phyloP scores from a whole-genome alignment of 2,797 vertebrate genomes.

The Clarias platycephalus region DNA sequence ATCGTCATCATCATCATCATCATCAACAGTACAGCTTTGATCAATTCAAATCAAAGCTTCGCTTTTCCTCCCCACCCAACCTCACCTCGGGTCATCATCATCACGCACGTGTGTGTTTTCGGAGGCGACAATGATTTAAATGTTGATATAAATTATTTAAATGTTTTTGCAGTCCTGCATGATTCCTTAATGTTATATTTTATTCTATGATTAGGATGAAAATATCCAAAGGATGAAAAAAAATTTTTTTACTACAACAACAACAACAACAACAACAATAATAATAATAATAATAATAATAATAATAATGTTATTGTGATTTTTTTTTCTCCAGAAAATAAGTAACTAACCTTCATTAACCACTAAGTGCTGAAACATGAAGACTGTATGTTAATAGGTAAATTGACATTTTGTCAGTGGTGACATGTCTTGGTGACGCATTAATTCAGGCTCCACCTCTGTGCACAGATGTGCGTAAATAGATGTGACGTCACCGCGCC shows the following conservation, averaged over 20 bases:
- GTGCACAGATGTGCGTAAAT: neutral
- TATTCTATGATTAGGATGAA: neutral
- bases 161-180: neutral
- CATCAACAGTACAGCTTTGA: conserved; percentile 8
- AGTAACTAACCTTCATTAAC: too few relatives aligned
- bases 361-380: neutral
- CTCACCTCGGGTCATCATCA: neutral
- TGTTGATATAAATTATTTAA: neutral
- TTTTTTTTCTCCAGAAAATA: too few relatives aligned
- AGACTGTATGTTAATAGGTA: neutral
- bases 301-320: neutral
- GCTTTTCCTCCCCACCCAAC: neutral
- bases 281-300: neutral
- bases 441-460: conserved; percentile 21
- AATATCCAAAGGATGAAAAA: neutral
- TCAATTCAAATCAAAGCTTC: neutral
- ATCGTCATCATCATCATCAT: conserved; percentile 16
- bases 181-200: neutral
- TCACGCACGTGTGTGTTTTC: neutral
- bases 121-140: neutral
- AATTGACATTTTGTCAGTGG: neutral
- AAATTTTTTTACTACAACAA: too few relatives aligned
- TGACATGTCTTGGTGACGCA: conserved; percentile 6
- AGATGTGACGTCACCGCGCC: neutral
- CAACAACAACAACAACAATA: too few relatives aligned